A percentile compares a stretch with the other conserved stretches of the same genome.
These are phyloP conservation scores for Oryzias sinensis DNA, from an alignment of 2,797 vertebrate genomes.

Conservation along the genomic window DNA sequence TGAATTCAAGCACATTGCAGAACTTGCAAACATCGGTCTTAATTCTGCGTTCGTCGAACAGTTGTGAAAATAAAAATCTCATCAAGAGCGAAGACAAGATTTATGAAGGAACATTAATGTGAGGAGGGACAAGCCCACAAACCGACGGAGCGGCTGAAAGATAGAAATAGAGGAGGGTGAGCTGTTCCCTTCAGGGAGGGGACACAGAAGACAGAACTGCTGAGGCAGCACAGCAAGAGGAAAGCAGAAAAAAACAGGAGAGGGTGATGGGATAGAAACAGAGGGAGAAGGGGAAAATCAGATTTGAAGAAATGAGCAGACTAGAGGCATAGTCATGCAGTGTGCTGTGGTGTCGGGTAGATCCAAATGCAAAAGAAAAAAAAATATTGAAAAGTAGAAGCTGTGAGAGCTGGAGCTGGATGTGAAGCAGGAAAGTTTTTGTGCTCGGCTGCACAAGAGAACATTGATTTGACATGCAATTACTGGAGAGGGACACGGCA, in stretches of 20 bases:
- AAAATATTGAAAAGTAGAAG: background rate
- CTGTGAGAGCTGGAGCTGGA: slow-evolving; percentile 8
- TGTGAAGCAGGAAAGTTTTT: slow-evolving; percentile 41
- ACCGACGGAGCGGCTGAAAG: slow-evolving; percentile 38
- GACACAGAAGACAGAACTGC: slow-evolving; percentile 57
- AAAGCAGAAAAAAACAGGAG: slow-evolving; percentile 18
- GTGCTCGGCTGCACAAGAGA: slow-evolving; percentile 61
- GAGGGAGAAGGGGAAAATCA: slow-evolving; percentile 4
- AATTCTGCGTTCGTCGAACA: slow-evolving; percentile 14
- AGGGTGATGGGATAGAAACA: slow-evolving; percentile 9
- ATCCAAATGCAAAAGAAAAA: slow-evolving; percentile 20
- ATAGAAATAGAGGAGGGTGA: slow-evolving; percentile 37
- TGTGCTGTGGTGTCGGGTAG: slow-evolving; percentile 5
- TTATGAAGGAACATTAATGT: slow-evolving; percentile 60
- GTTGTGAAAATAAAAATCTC: slow-evolving; percentile 50
- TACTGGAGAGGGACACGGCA: slow-evolving; percentile 51
- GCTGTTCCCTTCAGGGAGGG: slow-evolving; percentile 54
- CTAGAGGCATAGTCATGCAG: background rate
- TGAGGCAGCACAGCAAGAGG: slow-evolving; percentile 56
- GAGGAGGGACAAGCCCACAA: slow-evolving; percentile 49
- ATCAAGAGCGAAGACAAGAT: slow-evolving; percentile 62
- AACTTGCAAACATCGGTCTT: slow-evolving; percentile 18
- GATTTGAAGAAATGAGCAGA: slow-evolving; percentile 6
- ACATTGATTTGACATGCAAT: slow-evolving; percentile 75
- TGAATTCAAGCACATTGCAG: slow-evolving; percentile 8